Percentiles rank a stretch among this genome's conserved stretches.
phyloP scores from a whole-genome alignment of 2,797 vertebrate species.

The Lates japonicus region DNA sequence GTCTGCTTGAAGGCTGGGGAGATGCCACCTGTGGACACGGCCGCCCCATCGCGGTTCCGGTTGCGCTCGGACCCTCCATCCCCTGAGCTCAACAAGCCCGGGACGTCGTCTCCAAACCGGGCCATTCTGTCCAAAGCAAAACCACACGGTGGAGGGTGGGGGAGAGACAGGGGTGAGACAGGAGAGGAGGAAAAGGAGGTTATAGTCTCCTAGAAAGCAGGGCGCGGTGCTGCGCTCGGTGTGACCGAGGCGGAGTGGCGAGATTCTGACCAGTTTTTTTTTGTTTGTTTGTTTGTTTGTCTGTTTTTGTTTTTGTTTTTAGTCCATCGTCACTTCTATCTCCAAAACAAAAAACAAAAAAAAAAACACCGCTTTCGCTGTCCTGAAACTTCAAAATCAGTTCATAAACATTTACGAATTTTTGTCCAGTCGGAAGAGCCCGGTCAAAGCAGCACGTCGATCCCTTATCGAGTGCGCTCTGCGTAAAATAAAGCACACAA shows the following conservation, averaged over 20 bases:
- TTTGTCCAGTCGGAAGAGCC: conserved; percentile 1
- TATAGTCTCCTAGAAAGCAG: conserved; percentile 70
- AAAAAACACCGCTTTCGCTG: conserved; percentile 15
- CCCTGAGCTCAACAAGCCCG: conserved; percentile 91
- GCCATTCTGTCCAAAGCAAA: conserved; percentile 93
- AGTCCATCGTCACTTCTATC: conserved; percentile 58
- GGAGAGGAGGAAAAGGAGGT: conserved; percentile 45
- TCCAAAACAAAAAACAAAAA: too few relatives aligned
- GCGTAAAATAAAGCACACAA: conserved; percentile 37
- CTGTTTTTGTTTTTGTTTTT: too few relatives aligned
- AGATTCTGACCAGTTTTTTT: conserved; percentile 36
- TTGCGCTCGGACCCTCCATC: conserved; percentile 96
- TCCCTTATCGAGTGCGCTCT: conserved; percentile 32
- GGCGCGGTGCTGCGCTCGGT: conserved; percentile 72
- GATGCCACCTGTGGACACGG: conserved; percentile 91
- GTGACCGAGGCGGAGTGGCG: conserved; percentile 23
- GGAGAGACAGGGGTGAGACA: conserved; percentile 46
- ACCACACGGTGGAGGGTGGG: conserved; percentile 30
- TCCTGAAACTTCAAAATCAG: conserved; percentile 54
- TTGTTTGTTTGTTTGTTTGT: too few relatives aligned
- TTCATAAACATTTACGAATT: conserved; percentile 10
- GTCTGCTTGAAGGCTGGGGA: conserved; percentile 98
- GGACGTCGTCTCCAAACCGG: conserved; percentile 97
- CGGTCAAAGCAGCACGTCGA: conserved; percentile 3
- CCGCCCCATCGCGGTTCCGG: conserved; percentile 92